Evolutionary conservation across 1,140 invertebrate genomes (phyloP), one percentile per base, ranked within the genome.

Genomic region (Halictus rubicundus): DNA sequence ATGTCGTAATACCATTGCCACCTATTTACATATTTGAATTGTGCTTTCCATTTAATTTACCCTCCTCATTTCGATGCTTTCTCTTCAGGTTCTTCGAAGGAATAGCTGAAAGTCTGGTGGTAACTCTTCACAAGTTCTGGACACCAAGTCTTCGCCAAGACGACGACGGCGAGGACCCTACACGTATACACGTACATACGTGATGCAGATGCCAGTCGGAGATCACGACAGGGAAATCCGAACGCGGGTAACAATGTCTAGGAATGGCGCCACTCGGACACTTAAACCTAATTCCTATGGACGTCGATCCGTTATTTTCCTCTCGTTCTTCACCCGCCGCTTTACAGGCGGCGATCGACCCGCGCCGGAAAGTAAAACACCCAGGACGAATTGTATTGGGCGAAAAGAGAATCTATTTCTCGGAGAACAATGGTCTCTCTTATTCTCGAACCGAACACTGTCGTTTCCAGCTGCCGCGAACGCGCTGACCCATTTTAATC

Each of bases 241-340:
- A 32, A 37, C 49, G 9, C 19, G 27, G 49, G 9, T 52, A 57
- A 69, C 49, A 69, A 69, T 69, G 68, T 69, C 68, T 57, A 54
- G 68, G 27, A 37, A 69, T 25, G 68, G 68, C 68, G 68, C 68
- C 68, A 69, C 68, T 57, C 49, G 68, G 32, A 69, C 49, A n/a
- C 49, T 69, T 57, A 69, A 69, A 69, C 68, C 27, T 57, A 57
- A 69, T 69, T 69, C 68, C 49, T 37, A 69, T 69, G 49, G 68
- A 37, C 49, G 68, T 3, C 49, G 68, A 37, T 69, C 49, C 49
- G 49, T 69, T 69, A 69, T 16, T 69, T 69, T 37, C 68, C 27
- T 69, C 49, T n/a, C 27, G 49, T 69, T 69, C 68, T 23, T 69
- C 49, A 54, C 19, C 27, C 46, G 14, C 16, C 10, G 39, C 39